Evolutionary conservation across 2,113 vertebrate species (phyloP), one percentile per base, ranked within the genome.

Genomic region (Puffinus mauretanicus): DNA sequence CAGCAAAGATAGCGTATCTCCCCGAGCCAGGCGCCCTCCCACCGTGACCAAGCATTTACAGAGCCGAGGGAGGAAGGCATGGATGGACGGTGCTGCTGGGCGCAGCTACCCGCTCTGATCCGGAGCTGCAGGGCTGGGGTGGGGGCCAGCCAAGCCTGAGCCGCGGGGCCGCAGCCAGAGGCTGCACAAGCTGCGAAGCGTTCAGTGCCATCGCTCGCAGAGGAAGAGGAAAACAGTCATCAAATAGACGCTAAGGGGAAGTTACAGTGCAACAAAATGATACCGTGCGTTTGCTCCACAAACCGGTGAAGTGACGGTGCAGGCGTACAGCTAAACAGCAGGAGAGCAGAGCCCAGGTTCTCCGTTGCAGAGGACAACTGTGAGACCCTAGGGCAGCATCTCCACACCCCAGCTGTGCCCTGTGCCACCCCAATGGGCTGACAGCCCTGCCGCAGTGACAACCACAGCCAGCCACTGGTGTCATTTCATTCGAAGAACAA

Each of bases 371-470:
- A 73, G 47, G 76, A 40, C 66, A 64, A 90, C 82, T 2, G 47
- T 42, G 52, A 87, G 86, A 93, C 61, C 66, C 66, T 29, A 27
- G 34, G 34, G 46, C 64, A 87, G 72, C 81, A 73, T 54, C 55
- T 46, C 69, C 79, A 58, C 40, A 20, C 30, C 30, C 55, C 69
- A 58, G 73, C 47, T 25, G 22, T 13, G 55, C 26, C 40, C 86
- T n/a, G 40, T 51, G 62, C 29, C 0, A 0, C n/a, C 22, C 52
- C 1, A 4, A 14, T 1, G 27, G 66, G 66, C 38, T 38, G 12
- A 24, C 40, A 69, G 54, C 10, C 54, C 49, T n/a, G 18, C 32
- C 46, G 9, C 44, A 58, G 51, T 1, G 3, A 55, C 47, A 64
- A 32, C 52, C n/a, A 29, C 47, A 80, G 71, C 27, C 65, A 29